Evolutionary conservation across 2,888 invertebrate species (phyloP), one percentile per base, ranked within the genome.

Genomic region (Coelogynopora nodosa): DNA sequence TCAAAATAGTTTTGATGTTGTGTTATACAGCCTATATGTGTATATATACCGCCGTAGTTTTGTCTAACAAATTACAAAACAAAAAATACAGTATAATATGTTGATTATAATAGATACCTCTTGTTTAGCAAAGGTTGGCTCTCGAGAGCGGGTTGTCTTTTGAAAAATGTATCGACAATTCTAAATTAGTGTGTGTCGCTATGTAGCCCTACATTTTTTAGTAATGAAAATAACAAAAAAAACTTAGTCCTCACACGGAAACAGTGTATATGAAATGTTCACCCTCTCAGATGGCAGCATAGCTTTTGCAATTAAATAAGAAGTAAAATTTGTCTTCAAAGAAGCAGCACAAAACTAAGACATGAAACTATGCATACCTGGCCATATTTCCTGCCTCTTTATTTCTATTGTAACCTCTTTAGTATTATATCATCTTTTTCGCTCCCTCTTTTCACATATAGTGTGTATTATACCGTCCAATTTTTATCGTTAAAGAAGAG

Each of bases 141-240:
- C 18, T 74, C 2, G 23, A 5, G 5, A 5, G 74, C 10, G 74
- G 5, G 23, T 13, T 13, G 23, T 74, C 27, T 26, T 74, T 74
- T 74, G 74, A 74, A 74, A 74, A 74, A 74, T 74, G 5, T 74
- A 74, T 74, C 27, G 74, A 74, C 74, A 74, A 74, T 74, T 74
- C 74, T 74, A 74, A 74, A 74, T 74, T 74, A 74, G 74, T 74
- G 23, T 74, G 23, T 74, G 5, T 74, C 23, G 23, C 74, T 74
- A 74, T 74, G 23, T 10, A 5, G 10, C 74, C 74, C 27, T 74
- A 74, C 74, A 74, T 23, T 23, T 49, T 49, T 49, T 49, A 74
- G 23, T 13, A 74, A 74, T 74, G 74, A 13, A 74, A 74, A 74
- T 13, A 23, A n/a, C n/a, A n/a, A n/a, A 74, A 74, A 26, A 74